Conservation (phyloP, 2,113 vertebrate species). For the Agapornis roseicollis region DNA sequence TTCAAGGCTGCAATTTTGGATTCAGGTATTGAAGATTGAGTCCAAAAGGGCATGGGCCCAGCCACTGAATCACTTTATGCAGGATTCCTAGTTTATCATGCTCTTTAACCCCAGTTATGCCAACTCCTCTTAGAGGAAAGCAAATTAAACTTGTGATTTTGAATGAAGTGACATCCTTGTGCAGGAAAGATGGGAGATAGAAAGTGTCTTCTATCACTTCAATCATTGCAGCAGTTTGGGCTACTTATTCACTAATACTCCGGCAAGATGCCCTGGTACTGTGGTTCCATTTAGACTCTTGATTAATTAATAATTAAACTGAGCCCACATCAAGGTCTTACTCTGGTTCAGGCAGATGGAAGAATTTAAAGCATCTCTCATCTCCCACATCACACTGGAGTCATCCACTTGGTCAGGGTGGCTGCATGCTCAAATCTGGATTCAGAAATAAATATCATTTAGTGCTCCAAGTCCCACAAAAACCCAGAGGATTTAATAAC, state of each 20-base stretch:
- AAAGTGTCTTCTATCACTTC: neutral
- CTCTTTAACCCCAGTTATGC: neutral
- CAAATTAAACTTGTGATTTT: neutral
- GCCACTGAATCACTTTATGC: neutral
- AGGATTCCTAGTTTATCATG: neutral
- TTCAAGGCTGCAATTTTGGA: neutral
- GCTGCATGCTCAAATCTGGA: neutral
- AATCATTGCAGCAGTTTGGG: neutral
- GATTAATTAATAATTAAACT: neutral
- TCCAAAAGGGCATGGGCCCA: neutral
- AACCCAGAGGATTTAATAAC: neutral
- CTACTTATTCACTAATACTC: neutral
- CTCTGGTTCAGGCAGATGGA: neutral
- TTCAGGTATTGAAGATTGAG: neutral
- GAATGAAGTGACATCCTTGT: neutral
- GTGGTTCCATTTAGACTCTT: neutral
- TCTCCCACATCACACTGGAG: neutral
- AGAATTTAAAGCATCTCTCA: neutral
- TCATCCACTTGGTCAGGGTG: fast-evolving
- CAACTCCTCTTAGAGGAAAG: neutral
- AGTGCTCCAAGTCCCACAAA: neutral
- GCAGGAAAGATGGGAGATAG: neutral
- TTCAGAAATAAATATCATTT: neutral
- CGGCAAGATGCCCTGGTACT: neutral
- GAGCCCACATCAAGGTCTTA: neutral